Percentiles rank a stretch among this genome's conserved stretches.
Conservation (phyloP, 1,140 invertebrate species). For the Spodoptera frugiperda region DNA sequence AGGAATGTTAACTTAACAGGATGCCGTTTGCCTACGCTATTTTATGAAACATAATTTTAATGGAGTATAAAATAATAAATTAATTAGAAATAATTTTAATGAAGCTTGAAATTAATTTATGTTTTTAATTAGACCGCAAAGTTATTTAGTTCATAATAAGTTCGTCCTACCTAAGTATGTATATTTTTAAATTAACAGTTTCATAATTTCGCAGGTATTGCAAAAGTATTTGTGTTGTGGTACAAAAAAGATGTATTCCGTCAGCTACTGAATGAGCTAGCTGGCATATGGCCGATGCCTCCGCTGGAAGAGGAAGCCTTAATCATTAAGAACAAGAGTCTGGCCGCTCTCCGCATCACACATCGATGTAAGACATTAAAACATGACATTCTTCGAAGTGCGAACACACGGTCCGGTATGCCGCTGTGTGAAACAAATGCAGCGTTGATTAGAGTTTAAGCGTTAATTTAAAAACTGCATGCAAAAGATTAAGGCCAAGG, state of each 20-base stretch:
- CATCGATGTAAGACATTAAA: conserved; percentile 66
- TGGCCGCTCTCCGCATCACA: conserved; percentile 66
- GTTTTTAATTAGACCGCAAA: conserved; percentile 1
- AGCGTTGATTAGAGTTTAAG: not conserved
- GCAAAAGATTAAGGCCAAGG: not conserved
- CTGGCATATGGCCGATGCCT: conserved; percentile 75
- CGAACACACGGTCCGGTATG: not conserved
- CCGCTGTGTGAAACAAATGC: not conserved
- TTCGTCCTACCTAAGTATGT: not conserved
- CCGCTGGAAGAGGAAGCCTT: conserved; percentile 67
- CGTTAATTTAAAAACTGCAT: not conserved
- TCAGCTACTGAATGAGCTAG: conserved; percentile 70
- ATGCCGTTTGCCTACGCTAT: conserved; percentile 21
- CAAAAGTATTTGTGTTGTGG: conserved; percentile 75
- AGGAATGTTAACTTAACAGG: conserved; percentile 27
- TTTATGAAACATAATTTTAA: conserved; percentile 37
- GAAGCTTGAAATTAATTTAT: conserved; percentile 15
- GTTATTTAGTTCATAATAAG: not conserved
- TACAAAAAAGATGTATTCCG: conserved; percentile 77
- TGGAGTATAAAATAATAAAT: conserved; percentile 13
- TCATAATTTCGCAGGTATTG: conserved; percentile 65
- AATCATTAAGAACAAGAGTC: conserved; percentile 69
- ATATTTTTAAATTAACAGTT: not conserved
- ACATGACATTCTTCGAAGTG: conserved; percentile 3
- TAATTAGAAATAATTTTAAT: conserved; percentile 26